Percentiles rank a stretch among this genome's conserved stretches.
phyloP scores from a whole-genome alignment of 2,113 vertebrate genomes.

The Rafetus swinhoei region DNA sequence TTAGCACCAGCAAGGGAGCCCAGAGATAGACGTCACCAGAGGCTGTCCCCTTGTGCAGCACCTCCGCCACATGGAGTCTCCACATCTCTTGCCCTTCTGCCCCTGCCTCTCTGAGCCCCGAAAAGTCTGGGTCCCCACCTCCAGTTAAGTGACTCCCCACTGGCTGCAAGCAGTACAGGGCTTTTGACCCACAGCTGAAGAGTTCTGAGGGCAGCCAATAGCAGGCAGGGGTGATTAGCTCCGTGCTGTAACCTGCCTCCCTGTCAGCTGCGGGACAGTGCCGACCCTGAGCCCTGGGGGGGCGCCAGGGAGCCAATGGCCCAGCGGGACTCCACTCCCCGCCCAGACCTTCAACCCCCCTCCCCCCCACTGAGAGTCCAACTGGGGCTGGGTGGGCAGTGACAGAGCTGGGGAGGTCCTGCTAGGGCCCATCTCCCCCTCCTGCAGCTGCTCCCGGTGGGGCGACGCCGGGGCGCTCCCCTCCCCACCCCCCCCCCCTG shows the following conservation, averaged over 20 bases:
- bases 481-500: neutral
- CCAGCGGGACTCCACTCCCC: no score
- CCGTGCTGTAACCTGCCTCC: neutral
- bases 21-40: no score
- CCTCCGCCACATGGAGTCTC: neutral
- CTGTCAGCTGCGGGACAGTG: neutral
- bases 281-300: neutral
- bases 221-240: neutral
- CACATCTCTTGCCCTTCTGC: neutral
- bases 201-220: neutral
- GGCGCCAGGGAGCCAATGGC: neutral
- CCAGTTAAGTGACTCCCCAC: neutral
- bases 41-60: neutral
- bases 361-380: neutral
- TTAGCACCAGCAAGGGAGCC: neutral
- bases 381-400: neutral
- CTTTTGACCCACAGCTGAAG: neutral
- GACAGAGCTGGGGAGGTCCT: accelerated
- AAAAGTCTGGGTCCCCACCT: neutral
- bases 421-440: neutral
- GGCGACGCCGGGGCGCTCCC: neutral
- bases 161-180: neutral
- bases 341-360: neutral
- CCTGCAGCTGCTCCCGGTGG: neutral
- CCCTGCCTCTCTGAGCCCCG: neutral